Conservation (phyloP, 2,797 vertebrate genomes). For the Sebastes jordani region DNA sequence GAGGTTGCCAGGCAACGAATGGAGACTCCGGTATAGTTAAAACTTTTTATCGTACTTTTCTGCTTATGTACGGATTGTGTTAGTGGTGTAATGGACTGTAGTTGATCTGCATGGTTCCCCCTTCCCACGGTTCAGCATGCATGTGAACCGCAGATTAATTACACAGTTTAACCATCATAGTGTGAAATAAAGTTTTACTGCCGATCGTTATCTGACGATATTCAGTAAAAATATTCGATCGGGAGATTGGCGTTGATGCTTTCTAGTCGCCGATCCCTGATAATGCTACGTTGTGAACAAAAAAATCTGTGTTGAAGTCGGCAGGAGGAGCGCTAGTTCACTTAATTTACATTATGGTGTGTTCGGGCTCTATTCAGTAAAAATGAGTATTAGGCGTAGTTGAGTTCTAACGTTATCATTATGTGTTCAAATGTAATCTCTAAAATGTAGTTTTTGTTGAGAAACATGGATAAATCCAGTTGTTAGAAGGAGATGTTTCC, state of each 20-base stretch:
- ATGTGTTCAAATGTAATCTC: too few species aligned
- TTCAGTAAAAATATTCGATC: not conserved
- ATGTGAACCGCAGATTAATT: too few species aligned
- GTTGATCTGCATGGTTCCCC: too few species aligned
- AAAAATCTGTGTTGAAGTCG: fast-evolving
- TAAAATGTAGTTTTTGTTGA: too few species aligned
- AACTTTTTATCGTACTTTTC: not conserved
- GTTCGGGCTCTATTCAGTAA: too few species aligned
- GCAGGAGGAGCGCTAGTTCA: not conserved
- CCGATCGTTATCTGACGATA: too few species aligned
- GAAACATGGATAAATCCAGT: not conserved
- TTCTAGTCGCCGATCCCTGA: not conserved
- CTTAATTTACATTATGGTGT: not conserved
- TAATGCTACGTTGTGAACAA: not conserved
- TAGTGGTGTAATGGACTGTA: not conserved
- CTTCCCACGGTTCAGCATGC: too few species aligned
- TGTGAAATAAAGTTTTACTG: too few species aligned
- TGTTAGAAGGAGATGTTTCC: not conserved
- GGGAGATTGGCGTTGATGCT: fast-evolving
- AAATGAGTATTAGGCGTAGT: too few species aligned
- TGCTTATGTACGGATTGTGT: not conserved
- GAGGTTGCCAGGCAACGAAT: slow-evolving; percentile 10
- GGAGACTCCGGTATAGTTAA: not conserved
- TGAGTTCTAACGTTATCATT: too few species aligned
- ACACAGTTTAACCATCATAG: too few species aligned